Evolutionary conservation across 2,797 vertebrate species (phyloP).

Genomic region (Takifugu ocellatus): DNA sequence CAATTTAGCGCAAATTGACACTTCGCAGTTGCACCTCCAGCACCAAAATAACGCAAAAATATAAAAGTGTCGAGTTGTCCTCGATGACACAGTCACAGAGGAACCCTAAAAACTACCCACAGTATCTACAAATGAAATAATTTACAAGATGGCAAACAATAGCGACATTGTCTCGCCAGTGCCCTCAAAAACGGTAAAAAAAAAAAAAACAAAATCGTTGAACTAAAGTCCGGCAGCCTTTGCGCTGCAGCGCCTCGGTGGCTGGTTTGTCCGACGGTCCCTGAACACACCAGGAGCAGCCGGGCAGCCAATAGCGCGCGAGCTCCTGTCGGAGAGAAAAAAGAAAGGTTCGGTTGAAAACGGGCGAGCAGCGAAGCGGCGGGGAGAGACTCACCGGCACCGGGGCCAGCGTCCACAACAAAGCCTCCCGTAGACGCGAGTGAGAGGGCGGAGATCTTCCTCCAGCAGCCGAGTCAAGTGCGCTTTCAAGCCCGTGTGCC

Average conservation of each 20-base stretch:
- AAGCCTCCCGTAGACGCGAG: conserved; percentile 28
- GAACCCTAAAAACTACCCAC: too few species aligned
- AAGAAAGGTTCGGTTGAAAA: conserved; percentile 53
- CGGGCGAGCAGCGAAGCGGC: conserved; percentile 43
- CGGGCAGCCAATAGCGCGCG: conserved; percentile 65
- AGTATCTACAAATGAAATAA: too few species aligned
- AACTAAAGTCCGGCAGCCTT: too few species aligned
- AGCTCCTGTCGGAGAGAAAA: conserved; percentile 58
- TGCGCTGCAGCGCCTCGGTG: neutral
- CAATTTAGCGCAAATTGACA: too few species aligned
- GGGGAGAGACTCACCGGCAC: conserved; percentile 42
- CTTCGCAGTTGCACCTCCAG: too few species aligned
- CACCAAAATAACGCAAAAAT: too few species aligned
- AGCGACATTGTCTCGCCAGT: neutral
- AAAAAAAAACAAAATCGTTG: too few species aligned
- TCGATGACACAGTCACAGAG: too few species aligned
- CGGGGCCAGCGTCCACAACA: conserved; percentile 9
- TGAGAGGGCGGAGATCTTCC: conserved; percentile 29
- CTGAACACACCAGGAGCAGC: conserved; percentile 35
- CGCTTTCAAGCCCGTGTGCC: conserved; percentile 33
- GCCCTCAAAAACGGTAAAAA: too few species aligned
- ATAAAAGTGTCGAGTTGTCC: too few species aligned
- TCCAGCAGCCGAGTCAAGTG: conserved; percentile 28
- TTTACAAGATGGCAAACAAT: too few species aligned
- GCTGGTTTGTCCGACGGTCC: conserved; percentile 26